phyloP scores from a whole-genome alignment of 1,140 invertebrate genomes.

The Tigriopus japonicus region DNA sequence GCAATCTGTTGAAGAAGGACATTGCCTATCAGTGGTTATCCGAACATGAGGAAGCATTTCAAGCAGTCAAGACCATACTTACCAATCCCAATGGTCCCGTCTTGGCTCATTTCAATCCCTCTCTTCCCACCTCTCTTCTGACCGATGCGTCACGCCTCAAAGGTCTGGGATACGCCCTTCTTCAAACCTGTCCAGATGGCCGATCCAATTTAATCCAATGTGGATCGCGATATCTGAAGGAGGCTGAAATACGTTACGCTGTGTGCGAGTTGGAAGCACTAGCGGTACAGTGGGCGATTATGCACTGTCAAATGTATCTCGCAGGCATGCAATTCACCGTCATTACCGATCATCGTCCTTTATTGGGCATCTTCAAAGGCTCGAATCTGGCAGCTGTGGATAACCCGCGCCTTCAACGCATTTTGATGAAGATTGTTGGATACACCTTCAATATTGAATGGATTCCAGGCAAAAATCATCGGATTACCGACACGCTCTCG shows the following conservation, averaged over 20 bases:
- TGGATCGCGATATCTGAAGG: slow-evolving; percentile 16
- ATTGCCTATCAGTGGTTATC: slow-evolving; percentile 3
- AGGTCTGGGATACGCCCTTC: slow-evolving; percentile 12
- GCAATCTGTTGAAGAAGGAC: not conserved
- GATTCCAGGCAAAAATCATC: not conserved
- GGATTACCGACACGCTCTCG: not conserved
- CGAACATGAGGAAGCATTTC: not conserved
- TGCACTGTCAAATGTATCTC: no score
- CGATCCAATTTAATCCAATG: not conserved
- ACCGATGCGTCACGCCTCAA: slow-evolving; percentile 12
- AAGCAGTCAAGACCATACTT: not conserved
- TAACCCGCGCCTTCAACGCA: slow-evolving; percentile 14
- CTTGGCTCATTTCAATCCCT: slow-evolving; percentile 6
- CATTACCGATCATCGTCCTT: slow-evolving; percentile 24
- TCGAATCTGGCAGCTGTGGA: slow-evolving; percentile 20
- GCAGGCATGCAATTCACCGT: slow-evolving; percentile 17
- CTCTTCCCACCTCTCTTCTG: not conserved
- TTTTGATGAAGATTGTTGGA: not conserved
- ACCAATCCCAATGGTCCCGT: not conserved
- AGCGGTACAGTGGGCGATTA: slow-evolving; percentile 17
- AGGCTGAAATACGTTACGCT: slow-evolving; percentile 17
- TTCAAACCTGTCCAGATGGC: not conserved
- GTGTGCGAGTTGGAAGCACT: slow-evolving; percentile 18
- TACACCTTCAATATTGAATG: not conserved
- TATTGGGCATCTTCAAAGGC: slow-evolving; percentile 18